phyloP scores from a whole-genome alignment of 1,140 invertebrate species.

The Drosophila pachea region DNA sequence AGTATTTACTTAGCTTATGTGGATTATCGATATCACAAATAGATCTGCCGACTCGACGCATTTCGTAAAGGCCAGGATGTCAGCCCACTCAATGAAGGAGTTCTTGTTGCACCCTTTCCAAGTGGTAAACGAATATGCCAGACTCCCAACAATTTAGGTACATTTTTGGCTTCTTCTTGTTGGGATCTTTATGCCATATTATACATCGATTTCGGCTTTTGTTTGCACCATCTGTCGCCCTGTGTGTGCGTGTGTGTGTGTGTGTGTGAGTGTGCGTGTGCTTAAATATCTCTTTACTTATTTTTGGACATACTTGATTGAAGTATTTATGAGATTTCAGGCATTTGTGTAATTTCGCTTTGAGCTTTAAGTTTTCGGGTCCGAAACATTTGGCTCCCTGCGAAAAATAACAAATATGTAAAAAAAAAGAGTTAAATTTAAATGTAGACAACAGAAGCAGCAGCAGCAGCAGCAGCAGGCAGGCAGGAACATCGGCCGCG shows the following conservation, averaged over 20 bases:
- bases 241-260: conserved; percentile 35
- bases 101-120: too few relatives aligned
- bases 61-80: too few relatives aligned
- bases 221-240: conserved; percentile 61
- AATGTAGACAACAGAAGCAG: conserved; percentile 22
- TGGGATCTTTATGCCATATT: conserved; percentile 16
- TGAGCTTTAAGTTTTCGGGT: conserved; percentile 58
- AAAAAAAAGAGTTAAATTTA: conserved; percentile 29
- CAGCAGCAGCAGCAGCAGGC: conserved; percentile 17
- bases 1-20: too few relatives aligned
- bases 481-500: too few relatives aligned
- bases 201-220: conserved; percentile 41
- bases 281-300: conserved; percentile 77
- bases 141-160: conserved; percentile 31
- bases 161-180: conserved; percentile 2
- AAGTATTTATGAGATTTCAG: conserved; percentile 77
- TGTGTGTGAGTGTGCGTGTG: conserved; percentile 37
- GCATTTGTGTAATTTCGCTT: conserved; percentile 74
- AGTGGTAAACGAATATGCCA: conserved; percentile 23
- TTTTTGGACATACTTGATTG: conserved; percentile 77
- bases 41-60: too few relatives aligned
- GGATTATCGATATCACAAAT: too few relatives aligned
- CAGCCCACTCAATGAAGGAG: too few relatives aligned
- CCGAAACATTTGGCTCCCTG: conserved; percentile 17
- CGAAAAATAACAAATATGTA: conserved; percentile 29